A percentile compares a stretch with the other conserved stretches of the same genome.
These are phyloP conservation scores for Rhagophthalmus giganteus DNA, from an alignment of 2,888 invertebrate genomes.

Conservation along the genomic window DNA sequence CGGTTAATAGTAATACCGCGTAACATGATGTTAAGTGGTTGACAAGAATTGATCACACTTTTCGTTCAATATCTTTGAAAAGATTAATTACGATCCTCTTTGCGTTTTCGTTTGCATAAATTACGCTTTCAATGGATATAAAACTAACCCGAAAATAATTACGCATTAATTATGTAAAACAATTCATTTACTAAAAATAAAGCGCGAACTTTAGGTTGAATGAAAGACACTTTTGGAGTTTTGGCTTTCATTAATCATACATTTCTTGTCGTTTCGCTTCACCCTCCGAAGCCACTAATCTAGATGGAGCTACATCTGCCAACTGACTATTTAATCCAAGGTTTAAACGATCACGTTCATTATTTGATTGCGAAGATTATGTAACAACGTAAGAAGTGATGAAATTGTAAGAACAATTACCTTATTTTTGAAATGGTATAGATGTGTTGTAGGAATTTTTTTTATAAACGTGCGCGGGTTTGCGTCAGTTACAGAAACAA, in stretches of 20 bases:
- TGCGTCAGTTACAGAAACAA: slow-evolving; percentile 34
- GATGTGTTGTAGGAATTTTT: too few relatives aligned
- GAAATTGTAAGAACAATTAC: slow-evolving; percentile 2
- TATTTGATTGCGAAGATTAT: slow-evolving; percentile 35
- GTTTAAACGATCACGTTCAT: slow-evolving; percentile 46
- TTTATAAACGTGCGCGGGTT: slow-evolving; percentile 26
- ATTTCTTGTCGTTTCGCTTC: slow-evolving; percentile 47
- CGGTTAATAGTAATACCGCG: slow-evolving; percentile 23
- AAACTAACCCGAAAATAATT: slow-evolving; percentile 29
- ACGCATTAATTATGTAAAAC: slow-evolving; percentile 32
- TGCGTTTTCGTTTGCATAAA: slow-evolving; percentile 27
- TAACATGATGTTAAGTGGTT: slow-evolving; percentile 26
- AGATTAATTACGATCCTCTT: slow-evolving; percentile 28
- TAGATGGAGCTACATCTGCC: slow-evolving; percentile 47
- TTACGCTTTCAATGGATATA: slow-evolving; percentile 26
- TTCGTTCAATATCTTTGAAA: slow-evolving; percentile 26
- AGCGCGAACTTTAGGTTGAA: slow-evolving; percentile 28
- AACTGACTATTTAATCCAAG: slow-evolving; percentile 47
- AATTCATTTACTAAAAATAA: slow-evolving; percentile 32
- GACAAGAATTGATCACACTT: slow-evolving; percentile 29
- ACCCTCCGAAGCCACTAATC: slow-evolving; percentile 44
- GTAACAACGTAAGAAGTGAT: slow-evolving; percentile 16
- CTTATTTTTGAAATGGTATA: slow-evolving; percentile 9
- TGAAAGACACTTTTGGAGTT: slow-evolving; percentile 31
- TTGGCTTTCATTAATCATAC: slow-evolving; percentile 48